A percentile compares a stretch with the other conserved stretches of the same genome.
These are phyloP conservation scores for Centrocercus urophasianus DNA, from an alignment of 2,113 vertebrate species.

Conservation along the genomic window DNA sequence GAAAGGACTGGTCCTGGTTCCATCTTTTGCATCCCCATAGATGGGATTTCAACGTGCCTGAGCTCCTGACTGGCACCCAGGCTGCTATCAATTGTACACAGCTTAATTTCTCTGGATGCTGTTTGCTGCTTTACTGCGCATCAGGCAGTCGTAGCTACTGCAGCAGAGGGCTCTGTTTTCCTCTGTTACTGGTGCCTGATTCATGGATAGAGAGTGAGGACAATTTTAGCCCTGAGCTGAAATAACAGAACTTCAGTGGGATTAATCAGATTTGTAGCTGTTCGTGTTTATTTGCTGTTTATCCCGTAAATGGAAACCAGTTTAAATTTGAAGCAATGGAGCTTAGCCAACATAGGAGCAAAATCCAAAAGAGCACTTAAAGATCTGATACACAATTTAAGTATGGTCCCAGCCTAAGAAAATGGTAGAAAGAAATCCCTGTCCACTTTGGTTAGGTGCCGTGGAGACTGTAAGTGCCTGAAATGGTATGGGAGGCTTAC, in stretches of 20 bases:
- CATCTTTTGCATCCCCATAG: not conserved
- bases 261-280: not conserved
- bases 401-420: not conserved
- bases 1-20: not conserved
- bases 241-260: not conserved
- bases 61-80: fast-evolving
- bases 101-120: not conserved
- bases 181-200: not conserved
- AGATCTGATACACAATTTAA: not conserved
- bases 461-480: not conserved
- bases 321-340: conserved; percentile 1
- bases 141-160: not conserved
- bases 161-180: conserved; percentile 17
- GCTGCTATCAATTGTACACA: not conserved
- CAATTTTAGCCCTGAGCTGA: not conserved
- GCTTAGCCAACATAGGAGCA: not conserved
- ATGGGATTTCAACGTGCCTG: not conserved
- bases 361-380: not conserved
- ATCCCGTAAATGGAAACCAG: not conserved
- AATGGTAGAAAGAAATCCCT: not conserved
- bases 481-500: not conserved
- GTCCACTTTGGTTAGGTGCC: not conserved
- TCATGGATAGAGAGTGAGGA: not conserved
- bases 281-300: not conserved
- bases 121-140: not conserved